Base-by-base conservation (phyloP, 2,113 vertebrate species). In the Alouatta palliata region DNA sequence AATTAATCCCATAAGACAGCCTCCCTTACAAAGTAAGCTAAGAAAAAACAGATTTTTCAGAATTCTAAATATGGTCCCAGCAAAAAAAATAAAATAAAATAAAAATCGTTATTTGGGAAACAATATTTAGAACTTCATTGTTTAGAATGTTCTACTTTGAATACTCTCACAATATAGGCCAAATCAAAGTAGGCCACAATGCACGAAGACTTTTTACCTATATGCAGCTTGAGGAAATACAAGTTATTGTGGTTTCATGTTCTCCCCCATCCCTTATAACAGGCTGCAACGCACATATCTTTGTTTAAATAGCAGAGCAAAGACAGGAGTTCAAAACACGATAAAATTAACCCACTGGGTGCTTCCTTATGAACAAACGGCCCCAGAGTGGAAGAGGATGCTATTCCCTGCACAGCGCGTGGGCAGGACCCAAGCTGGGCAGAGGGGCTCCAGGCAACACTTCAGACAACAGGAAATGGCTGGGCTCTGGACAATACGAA, bases 1-100 rank as follows among this genome's bases (percentile, higher is more conserved):
- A 96, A 96, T 97, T 98, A 97, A 98, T 97, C 92, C 97, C 98
- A 97, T 95, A 98, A 97, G 97, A 97, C 96, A 97, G 93, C 71
- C 95, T 92, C 93, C 16, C 76, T 97, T 84, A 96, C 76, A 90
- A 97, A 97, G 94, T 94, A 95, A 94, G 97, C 87, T 92, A 97
- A 97, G 97, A 96, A 95, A 96, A 95, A 98, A 93, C 96, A 96
- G 90, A 96, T 92, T 96, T 97, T 88, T 71, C 90, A 49, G 47
- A 92, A 95, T 96, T 95, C 96, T 97, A 97, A 98, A 97, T 96
- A 97, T 86, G 97, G 82, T 49, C 81, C 49, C 52, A 83, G 77
- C 27, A 61, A 90, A 95, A 64, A 96, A 89, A 96, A 83, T n/a
- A 79, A 75, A 94, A 97, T 96, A 96, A 68, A 96, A 83, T 85